Evolutionary conservation across 2,113 vertebrate genomes (phyloP).

Genomic region (Zosterops hypoxanthus): DNA sequence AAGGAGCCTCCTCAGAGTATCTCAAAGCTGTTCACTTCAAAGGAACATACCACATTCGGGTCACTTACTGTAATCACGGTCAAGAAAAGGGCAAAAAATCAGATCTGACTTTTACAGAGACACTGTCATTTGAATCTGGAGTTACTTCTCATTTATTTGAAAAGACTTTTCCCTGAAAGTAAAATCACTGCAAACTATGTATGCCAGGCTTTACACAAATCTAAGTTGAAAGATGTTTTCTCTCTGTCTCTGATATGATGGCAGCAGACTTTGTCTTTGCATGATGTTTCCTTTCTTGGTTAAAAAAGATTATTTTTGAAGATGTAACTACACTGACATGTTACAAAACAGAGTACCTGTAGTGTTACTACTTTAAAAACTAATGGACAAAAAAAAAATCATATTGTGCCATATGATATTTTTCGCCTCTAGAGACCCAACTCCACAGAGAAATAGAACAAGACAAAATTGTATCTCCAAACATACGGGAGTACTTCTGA

Average conservation of each 20-base stretch:
- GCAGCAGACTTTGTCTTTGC: neutral
- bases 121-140: constrained; percentile 71
- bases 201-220: constrained; percentile 49
- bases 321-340: neutral
- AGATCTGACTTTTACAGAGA: constrained; percentile 68
- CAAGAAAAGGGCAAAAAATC: constrained; percentile 72
- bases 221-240: constrained; percentile 29
- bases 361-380: neutral
- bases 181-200: constrained; percentile 28
- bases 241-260: neutral
- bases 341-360: constrained; percentile 4
- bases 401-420: neutral
- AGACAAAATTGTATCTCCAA: neutral
- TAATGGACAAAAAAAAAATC: neutral
- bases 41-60: constrained; percentile 47
- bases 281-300: neutral
- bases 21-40: constrained; percentile 60
- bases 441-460: neutral
- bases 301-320: constrained; percentile 42
- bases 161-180: constrained; percentile 59
- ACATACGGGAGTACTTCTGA: neutral
- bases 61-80: constrained; percentile 69
- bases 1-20: neutral
- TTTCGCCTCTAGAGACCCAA: neutral
- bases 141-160: constrained; percentile 64